Conservation (phyloP, 1,140 invertebrate species). For the Acromyrmex charruanus region DNA sequence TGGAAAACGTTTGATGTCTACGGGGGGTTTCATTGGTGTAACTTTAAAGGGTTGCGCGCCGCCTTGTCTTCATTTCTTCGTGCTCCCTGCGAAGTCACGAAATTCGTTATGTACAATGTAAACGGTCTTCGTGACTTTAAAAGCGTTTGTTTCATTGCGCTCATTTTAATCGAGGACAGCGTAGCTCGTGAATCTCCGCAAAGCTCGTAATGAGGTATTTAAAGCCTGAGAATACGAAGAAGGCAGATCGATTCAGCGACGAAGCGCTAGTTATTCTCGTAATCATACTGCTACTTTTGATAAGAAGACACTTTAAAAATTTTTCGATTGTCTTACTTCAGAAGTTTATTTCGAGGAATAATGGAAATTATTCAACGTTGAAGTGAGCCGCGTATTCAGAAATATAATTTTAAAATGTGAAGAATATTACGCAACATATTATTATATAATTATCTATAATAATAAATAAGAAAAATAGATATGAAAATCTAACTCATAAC, state of each 20-base stretch:
- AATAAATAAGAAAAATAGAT: too few relatives aligned
- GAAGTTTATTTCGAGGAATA: not conserved
- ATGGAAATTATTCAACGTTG: not conserved
- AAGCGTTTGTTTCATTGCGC: slow-evolving; percentile 68
- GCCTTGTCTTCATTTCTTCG: slow-evolving; percentile 66
- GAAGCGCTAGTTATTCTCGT: slow-evolving; percentile 38
- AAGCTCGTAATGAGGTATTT: slow-evolving; percentile 60
- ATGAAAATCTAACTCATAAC: too few relatives aligned
- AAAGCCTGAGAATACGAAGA: slow-evolving; percentile 56
- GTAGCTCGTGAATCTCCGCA: slow-evolving; percentile 62
- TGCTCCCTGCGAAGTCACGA: slow-evolving; percentile 66
- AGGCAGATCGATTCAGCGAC: slow-evolving; percentile 50
- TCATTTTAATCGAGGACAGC: slow-evolving; percentile 67
- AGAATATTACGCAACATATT: not conserved
- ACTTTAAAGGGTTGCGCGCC: slow-evolving; percentile 64
- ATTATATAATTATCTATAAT: not conserved
- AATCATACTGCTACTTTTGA: slow-evolving; percentile 36
- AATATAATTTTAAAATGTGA: not conserved
- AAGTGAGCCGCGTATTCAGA: not conserved
- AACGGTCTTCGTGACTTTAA: slow-evolving; percentile 66
- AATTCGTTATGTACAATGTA: slow-evolving; percentile 70
- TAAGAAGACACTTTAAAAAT: not conserved
- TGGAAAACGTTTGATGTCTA: slow-evolving; percentile 29
- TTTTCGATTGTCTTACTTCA: not conserved
- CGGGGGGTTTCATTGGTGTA: slow-evolving; percentile 52